Evolutionary conservation across 1,140 invertebrate species (phyloP).

Genomic region (Dreissena polymorpha): DNA sequence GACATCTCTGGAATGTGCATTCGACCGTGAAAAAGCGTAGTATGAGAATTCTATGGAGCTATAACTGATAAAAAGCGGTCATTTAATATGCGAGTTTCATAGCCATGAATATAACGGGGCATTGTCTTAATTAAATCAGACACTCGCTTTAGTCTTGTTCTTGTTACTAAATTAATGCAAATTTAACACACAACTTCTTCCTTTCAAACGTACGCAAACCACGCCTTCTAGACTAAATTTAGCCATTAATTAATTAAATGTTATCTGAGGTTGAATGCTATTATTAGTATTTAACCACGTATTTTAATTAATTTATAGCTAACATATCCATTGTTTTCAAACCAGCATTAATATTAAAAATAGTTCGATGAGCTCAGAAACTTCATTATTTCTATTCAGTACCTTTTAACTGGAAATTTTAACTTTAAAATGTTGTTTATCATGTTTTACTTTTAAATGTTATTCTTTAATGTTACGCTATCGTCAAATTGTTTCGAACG

Average conservation of each 20-base stretch:
- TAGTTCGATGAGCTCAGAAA: too few species aligned
- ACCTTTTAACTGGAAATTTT: too few species aligned
- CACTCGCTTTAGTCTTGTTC: background rate
- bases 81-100: background rate
- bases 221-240: background rate
- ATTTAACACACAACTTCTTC: background rate
- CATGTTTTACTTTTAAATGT: too few species aligned
- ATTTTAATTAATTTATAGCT: background rate
- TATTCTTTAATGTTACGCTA: too few species aligned
- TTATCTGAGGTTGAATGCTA: background rate
- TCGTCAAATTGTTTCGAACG: too few species aligned
- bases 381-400: too few species aligned
- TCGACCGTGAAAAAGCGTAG: background rate
- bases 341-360: too few species aligned
- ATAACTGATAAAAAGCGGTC: conserved; percentile 1
- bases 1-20: background rate
- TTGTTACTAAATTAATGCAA: background rate
- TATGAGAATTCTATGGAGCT: background rate
- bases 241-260: background rate
- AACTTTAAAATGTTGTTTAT: too few species aligned
- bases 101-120: background rate
- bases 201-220: too few species aligned
- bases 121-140: conserved; percentile 5
- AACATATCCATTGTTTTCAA: too few species aligned
- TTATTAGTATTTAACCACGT: background rate